Conservation (phyloP, 1,140 invertebrate genomes). For the Trichogramma pretiosum region DNA sequence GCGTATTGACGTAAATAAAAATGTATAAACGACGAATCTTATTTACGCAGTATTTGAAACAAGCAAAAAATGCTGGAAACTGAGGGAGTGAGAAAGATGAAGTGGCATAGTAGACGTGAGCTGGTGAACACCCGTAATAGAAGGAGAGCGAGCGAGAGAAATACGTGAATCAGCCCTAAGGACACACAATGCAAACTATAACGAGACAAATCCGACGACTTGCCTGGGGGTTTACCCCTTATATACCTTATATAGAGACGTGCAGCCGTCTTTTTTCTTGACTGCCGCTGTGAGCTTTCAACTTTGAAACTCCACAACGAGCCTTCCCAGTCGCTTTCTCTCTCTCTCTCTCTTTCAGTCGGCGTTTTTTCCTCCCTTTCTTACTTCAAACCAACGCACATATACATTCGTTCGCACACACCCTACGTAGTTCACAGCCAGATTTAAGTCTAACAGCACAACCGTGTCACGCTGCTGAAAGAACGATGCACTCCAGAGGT, state of each 20-base stretch:
- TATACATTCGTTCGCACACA: too few species aligned
- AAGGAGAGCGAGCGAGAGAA: neutral
- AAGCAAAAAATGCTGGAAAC: conserved; percentile 5
- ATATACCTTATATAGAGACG: too few species aligned
- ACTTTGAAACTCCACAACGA: conserved; percentile 20
- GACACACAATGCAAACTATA: conserved; percentile 45
- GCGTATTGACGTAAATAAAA: too few species aligned
- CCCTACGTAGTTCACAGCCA: too few species aligned
- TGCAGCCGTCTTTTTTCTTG: too few species aligned
- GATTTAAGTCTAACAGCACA: too few species aligned
- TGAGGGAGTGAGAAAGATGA: conserved; percentile 3
- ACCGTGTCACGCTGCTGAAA: too few species aligned
- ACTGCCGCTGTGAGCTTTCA: conserved; percentile 17
- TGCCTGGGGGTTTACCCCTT: conserved; percentile 26
- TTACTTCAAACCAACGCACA: conserved; percentile 9
- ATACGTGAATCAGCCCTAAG: conserved; percentile 33
- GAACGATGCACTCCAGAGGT: conserved; percentile 9
- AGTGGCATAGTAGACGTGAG: neutral
- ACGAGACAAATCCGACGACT: conserved; percentile 46
- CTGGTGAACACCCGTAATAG: too few species aligned
- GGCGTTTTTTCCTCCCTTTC: conserved; percentile 10
- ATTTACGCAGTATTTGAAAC: too few species aligned
- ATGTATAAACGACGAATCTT: too few species aligned
- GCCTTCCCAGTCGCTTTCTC: conserved; percentile 1
- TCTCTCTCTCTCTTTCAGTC: neutral